Conservation (phyloP, 2,888 invertebrate species). For the Helobdella robusta region DNA sequence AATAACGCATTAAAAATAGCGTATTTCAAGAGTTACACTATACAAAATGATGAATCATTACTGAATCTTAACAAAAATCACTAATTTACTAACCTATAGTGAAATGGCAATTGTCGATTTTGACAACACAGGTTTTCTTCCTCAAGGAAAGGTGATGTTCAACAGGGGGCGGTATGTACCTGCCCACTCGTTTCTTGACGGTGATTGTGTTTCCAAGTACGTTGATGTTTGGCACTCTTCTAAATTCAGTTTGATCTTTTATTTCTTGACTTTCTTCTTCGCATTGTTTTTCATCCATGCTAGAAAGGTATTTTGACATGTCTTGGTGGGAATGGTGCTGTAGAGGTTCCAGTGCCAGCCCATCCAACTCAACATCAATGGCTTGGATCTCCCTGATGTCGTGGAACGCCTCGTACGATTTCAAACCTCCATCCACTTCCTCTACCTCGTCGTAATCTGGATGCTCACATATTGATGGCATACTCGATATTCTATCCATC, state of each 20-base stretch:
- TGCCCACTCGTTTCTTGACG: slow-evolving; percentile 3
- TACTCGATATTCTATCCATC: neutral
- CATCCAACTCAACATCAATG: neutral
- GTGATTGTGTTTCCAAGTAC: slow-evolving; percentile 5
- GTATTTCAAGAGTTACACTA: no score
- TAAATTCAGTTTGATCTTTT: no score
- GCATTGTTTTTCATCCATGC: no score
- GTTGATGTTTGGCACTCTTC: no score
- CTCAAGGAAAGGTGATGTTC: neutral
- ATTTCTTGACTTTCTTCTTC: no score
- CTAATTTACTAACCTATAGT: slow-evolving; percentile 61
- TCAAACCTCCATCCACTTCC: neutral
- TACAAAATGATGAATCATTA: neutral
- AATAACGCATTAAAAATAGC: no score
- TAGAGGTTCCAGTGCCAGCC: slow-evolving; percentile 31
- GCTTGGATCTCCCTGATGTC: neutral
- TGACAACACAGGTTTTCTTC: slow-evolving; percentile 60
- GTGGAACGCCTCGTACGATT: neutral
- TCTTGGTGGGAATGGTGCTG: slow-evolving; percentile 29
- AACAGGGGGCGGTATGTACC: neutral
- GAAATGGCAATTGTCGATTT: slow-evolving; percentile 75
- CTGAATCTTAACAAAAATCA: neutral
- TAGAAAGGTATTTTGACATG: no score
- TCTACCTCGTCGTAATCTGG: neutral
- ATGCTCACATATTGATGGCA: neutral